phyloP scores from a whole-genome alignment of 2,888 invertebrate genomes.

The Cantharis lateralis region DNA sequence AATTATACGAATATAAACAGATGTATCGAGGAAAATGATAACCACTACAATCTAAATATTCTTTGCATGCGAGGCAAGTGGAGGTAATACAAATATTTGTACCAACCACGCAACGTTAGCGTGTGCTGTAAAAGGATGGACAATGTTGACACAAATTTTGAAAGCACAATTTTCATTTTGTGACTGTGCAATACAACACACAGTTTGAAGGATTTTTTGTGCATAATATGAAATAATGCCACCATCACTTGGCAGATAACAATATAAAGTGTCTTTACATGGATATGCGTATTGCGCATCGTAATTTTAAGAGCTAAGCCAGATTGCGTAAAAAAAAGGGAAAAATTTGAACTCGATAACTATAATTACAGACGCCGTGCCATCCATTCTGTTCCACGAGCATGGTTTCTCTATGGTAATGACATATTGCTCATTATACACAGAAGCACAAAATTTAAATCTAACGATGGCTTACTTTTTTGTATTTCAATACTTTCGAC shows the following conservation, averaged over 20 bases:
- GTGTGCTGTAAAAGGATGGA: neutral
- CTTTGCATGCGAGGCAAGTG: neutral
- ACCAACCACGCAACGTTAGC: neutral
- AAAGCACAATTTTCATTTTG: neutral
- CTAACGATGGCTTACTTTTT: neutral
- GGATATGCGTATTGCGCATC: too few species aligned
- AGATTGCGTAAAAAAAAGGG: too few species aligned
- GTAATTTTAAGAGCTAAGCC: too few species aligned
- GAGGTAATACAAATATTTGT: neutral
- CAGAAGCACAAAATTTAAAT: neutral
- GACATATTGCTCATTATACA: too few species aligned
- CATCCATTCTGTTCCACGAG: too few species aligned
- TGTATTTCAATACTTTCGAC: neutral
- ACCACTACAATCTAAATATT: neutral
- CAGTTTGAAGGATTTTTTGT: neutral
- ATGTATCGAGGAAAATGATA: neutral
- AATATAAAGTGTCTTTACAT: too few species aligned
- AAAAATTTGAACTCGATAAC: too few species aligned
- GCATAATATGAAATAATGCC: too few species aligned
- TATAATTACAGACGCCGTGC: too few species aligned
- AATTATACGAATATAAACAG: neutral
- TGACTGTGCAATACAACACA: neutral
- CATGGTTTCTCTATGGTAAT: too few species aligned
- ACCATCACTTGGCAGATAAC: too few species aligned
- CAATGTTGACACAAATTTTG: neutral